Conservation (phyloP, 2,113 vertebrate genomes). For the Scolopax mira region DNA sequence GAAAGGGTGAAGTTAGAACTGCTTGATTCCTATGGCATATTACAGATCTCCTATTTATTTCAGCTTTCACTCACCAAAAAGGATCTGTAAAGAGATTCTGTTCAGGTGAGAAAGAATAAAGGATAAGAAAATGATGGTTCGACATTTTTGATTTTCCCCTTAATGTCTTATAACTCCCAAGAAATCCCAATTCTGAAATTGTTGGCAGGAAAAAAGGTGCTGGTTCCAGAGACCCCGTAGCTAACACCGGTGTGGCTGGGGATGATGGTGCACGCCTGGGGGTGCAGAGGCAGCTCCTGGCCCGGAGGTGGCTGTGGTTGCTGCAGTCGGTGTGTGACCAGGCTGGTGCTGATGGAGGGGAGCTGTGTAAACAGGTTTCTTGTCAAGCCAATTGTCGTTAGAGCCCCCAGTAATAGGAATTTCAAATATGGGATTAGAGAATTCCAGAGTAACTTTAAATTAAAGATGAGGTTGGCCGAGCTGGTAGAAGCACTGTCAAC, state of each 20-base stretch:
- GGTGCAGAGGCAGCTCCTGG: neutral
- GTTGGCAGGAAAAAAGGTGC: neutral
- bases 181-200: neutral
- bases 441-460: neutral
- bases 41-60: neutral
- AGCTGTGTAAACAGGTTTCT: neutral
- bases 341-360: neutral
- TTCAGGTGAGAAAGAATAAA: neutral
- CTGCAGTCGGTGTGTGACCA: neutral
- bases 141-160: neutral
- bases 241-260: neutral
- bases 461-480: neutral
- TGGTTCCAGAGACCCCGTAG: neutral
- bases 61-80: neutral
- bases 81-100: neutral
- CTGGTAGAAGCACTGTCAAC: neutral
- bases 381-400: neutral
- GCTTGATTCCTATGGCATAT: neutral
- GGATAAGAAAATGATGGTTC: neutral
- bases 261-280: too few relatives aligned
- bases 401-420: neutral
- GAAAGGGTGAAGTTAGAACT: neutral
- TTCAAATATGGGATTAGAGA: slow-evolving; percentile 26
- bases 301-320: neutral
- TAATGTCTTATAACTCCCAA: neutral